Conservation (phyloP, 2,888 invertebrate genomes). For the Oeneis ivallda region DNA sequence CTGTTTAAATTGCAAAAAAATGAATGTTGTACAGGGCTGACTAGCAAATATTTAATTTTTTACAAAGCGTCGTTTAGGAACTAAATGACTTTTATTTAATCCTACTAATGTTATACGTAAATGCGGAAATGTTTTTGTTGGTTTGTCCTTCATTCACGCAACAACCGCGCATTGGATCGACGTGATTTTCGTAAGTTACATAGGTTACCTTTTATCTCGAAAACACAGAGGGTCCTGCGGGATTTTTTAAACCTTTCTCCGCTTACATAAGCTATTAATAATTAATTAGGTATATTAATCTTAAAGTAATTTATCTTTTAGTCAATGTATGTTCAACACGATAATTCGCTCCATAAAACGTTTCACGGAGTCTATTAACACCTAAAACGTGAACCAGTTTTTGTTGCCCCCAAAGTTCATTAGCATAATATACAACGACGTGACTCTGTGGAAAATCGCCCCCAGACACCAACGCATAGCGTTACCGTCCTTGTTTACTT, state of each 20-base stretch:
- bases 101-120: too few relatives aligned
- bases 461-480: constrained; percentile 41
- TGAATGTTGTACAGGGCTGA: background rate
- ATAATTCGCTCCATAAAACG: constrained; percentile 36
- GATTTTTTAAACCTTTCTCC: too few relatives aligned
- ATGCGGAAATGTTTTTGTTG: too few relatives aligned
- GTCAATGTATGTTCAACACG: constrained; percentile 20
- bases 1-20: background rate
- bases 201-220: too few relatives aligned
- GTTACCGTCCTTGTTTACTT: constrained; percentile 61
- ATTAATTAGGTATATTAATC: too few relatives aligned
- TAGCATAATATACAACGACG: constrained; percentile 61
- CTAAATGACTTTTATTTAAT: too few relatives aligned
- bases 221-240: too few relatives aligned
- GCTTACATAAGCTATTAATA: too few relatives aligned
- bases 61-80: too few relatives aligned
- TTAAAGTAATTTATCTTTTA: background rate
- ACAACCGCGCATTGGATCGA: too few relatives aligned
- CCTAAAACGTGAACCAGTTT: constrained; percentile 57
- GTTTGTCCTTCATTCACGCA: too few relatives aligned
- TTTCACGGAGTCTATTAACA: constrained; percentile 62
- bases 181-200: too few relatives aligned
- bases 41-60: background rate
- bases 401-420: constrained; percentile 60
- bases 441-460: constrained; percentile 30